These are phyloP conservation scores for Mesorhabditis sp. DNA, from an alignment of 2,888 invertebrate genomes.

Conservation along the genomic window DNA sequence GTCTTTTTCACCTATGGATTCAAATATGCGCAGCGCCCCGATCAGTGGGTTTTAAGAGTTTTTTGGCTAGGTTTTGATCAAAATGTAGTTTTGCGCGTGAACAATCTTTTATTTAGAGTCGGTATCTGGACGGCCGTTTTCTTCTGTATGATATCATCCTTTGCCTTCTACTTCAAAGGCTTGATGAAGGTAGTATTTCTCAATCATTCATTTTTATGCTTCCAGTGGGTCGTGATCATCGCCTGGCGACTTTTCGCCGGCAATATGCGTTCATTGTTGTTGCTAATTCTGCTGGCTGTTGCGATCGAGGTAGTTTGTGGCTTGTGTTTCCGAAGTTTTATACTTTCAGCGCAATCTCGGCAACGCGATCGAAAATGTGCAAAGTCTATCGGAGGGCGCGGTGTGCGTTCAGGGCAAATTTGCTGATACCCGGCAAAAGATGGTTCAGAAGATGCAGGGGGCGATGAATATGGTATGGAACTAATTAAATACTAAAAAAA, in stretches of 20 bases:
- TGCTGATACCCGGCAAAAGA: not conserved
- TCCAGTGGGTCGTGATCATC: not conserved
- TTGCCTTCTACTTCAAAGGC: constrained; percentile 1
- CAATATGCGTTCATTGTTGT: not conserved
- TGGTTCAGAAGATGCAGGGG: not conserved
- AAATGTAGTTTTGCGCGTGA: not conserved
- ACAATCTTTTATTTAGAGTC: constrained; percentile 1
- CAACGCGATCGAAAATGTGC: not conserved
- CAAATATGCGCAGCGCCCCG: not conserved
- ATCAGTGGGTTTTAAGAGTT: not conserved
- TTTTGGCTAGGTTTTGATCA: no score
- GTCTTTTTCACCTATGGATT: not conserved
- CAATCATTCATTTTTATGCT: not conserved
- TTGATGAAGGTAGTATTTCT: not conserved
- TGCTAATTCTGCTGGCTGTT: not conserved
- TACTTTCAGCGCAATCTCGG: constrained; percentile 6
- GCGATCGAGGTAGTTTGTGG: not conserved
- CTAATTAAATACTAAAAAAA: not conserved
- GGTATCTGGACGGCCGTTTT: not conserved
- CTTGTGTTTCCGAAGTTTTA: not conserved
- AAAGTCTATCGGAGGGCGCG: not conserved
- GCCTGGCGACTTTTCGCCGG: not conserved
- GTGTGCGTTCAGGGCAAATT: not conserved
- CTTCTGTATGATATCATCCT: not conserved
- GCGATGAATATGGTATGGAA: not conserved